Conservation (phyloP, 1,140 invertebrate genomes). For the Littorina saxatilis region DNA sequence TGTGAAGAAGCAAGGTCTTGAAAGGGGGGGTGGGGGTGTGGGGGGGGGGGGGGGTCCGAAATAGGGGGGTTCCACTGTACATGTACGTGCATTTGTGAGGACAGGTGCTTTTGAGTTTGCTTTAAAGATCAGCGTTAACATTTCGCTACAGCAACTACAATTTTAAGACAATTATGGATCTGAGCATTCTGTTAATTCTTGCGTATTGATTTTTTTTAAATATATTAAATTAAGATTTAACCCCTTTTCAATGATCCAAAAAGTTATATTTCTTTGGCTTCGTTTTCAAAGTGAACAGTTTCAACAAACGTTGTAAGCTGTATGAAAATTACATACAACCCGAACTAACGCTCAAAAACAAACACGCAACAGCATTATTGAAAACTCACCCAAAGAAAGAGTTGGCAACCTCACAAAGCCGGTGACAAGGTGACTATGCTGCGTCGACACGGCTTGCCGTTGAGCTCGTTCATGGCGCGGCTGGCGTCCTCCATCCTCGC, state of each 20-base stretch:
- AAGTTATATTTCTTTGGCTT: not conserved
- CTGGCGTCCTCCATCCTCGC: constrained; percentile 84
- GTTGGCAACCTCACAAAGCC: not conserved
- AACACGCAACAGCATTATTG: not conserved
- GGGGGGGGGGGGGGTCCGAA: no score
- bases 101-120: no score
- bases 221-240: no score
- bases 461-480: constrained; percentile 81
- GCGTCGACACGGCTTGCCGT: constrained; percentile 49
- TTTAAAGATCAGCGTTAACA: no score
- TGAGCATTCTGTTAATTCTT: no score
- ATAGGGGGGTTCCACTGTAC: no score
- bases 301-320: not conserved
- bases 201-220: no score
- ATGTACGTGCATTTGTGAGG: no score
- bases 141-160: no score
- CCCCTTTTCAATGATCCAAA: not conserved
- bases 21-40: no score
- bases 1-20: no score
- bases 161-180: no score
- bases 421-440: constrained; percentile 48
- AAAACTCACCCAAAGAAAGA: constrained; percentile 1
- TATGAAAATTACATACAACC: not conserved
- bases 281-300: not conserved
- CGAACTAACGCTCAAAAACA: not conserved